A percentile compares a stretch with the other conserved stretches of the same genome.
phyloP scores from a whole-genome alignment of 2,113 vertebrate species.

The Sylvietta virens region DNA sequence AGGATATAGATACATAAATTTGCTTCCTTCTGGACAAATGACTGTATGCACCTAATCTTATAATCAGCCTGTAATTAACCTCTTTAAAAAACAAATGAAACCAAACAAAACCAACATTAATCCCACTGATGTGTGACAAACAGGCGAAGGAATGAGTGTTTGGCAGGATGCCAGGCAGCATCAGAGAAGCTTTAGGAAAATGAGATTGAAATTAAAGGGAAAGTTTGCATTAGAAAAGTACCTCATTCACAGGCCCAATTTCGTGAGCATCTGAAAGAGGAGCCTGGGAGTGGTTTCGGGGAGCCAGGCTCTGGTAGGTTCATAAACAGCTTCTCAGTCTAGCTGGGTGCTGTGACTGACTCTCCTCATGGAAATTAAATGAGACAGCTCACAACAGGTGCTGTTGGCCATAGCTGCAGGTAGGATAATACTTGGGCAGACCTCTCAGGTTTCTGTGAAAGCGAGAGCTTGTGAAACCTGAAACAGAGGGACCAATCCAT shows the following conservation, averaged over 20 bases:
- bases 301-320: not conserved
- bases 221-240: not conserved
- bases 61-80: slow-evolving; percentile 37
- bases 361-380: not conserved
- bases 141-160: not conserved
- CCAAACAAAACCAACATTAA: not conserved
- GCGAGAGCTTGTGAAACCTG: not conserved
- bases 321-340: not conserved
- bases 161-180: not conserved
- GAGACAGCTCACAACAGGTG: not conserved
- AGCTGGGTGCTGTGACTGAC: not conserved
- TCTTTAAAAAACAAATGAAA: not conserved
- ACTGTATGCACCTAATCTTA: not conserved
- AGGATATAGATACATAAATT: not conserved
- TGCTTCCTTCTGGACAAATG: not conserved
- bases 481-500: not conserved
- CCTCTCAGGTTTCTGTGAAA: not conserved
- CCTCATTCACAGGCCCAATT: not conserved
- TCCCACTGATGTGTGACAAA: not conserved
- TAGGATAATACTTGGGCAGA: not conserved
- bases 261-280: not conserved
- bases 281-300: not conserved
- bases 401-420: not conserved
- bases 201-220: not conserved
- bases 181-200: not conserved